Percentiles rank a stretch among this genome's conserved stretches.
Conservation (phyloP, 2,113 vertebrate genomes). For the Cygnus buccinator region DNA sequence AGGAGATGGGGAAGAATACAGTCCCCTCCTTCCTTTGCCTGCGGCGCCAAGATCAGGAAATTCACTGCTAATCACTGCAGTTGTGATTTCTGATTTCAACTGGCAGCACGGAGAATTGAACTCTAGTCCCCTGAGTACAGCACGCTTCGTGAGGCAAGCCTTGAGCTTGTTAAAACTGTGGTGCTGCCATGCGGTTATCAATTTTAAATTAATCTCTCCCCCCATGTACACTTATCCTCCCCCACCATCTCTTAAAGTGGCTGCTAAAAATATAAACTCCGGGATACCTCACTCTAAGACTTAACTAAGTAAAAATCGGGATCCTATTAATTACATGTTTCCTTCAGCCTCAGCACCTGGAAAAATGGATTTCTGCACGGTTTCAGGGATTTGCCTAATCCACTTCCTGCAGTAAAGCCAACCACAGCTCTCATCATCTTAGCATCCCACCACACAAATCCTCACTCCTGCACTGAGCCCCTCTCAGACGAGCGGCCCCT, state of each 20-base stretch:
- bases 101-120: conserved; percentile 85
- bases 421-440: not conserved
- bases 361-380: conserved; percentile 52
- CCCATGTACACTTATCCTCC: conserved; percentile 49
- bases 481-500: not conserved
- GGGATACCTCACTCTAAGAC: conserved; percentile 74
- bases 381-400: conserved; percentile 55
- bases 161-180: conserved; percentile 80
- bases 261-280: conserved; percentile 82
- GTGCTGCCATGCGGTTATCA: conserved; percentile 77
- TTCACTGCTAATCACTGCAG: conserved; percentile 82
- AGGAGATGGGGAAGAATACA: not conserved
- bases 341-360: conserved; percentile 59
- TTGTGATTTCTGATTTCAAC: conserved; percentile 87
- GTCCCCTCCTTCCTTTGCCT: conserved; percentile 65
- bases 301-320: conserved; percentile 70
- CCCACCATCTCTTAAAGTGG: conserved; percentile 74
- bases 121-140: conserved; percentile 75
- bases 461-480: not conserved
- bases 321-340: conserved; percentile 74
- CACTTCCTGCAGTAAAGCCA: conserved; percentile 41
- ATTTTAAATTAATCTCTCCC: conserved; percentile 83
- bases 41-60: conserved; percentile 77
- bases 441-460: conserved; percentile 10
- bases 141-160: conserved; percentile 75